Base-by-base conservation (phyloP, 2,113 vertebrate species). In the Pollimyrus isidori region DNA sequence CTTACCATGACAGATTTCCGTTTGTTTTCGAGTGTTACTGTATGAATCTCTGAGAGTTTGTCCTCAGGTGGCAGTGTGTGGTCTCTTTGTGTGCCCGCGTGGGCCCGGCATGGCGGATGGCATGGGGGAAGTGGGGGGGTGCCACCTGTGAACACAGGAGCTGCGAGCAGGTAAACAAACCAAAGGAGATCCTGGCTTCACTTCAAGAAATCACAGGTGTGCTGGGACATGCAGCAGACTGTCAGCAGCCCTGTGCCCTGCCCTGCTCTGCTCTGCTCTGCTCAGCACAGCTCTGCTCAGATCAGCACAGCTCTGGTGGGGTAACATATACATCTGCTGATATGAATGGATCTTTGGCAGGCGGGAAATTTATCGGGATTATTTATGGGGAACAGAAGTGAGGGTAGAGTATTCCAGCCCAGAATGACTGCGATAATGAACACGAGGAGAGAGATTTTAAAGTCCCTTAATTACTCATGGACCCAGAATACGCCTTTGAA, bases 401-500 rank as follows among this genome's bases (percentile, higher is more conserved):
- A 82, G 76, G 48, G 48, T 19, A 53, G 69, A 88, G 26, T 50
- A 52, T 49, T 80, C 45, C 23, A 30, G 69, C 73, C 88, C 73
- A n/a, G 73, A 80, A 89, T 48, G 49, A 56, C 73, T 5, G 26
- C 23, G 17, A 21, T 89, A 82, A 89, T 83, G 73, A 83, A 80
- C 26, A 50, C 1, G 19, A n/a, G 13, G 88, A 83, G 88, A 89
- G 35, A 52, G 15, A 49, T 50, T 52, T 83, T 89, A 87, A 19
- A 53, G 85, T 30, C 50, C 35, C 46, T 53, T 83, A 89, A 89
- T 80, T 89, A 89, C 88, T 52, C 76, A 23, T 7, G 46, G 30
- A 45, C 88, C 7, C 10, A 56, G 88, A 45, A 56, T 53, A 89
- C 30, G 21, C 17, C n/a, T 82, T 56, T 83, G 73, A 89, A 56